Evolutionary conservation across 1,140 invertebrate species (phyloP), one percentile per base, ranked within the genome.

Genomic region (Gonioctena quinquepunctata): DNA sequence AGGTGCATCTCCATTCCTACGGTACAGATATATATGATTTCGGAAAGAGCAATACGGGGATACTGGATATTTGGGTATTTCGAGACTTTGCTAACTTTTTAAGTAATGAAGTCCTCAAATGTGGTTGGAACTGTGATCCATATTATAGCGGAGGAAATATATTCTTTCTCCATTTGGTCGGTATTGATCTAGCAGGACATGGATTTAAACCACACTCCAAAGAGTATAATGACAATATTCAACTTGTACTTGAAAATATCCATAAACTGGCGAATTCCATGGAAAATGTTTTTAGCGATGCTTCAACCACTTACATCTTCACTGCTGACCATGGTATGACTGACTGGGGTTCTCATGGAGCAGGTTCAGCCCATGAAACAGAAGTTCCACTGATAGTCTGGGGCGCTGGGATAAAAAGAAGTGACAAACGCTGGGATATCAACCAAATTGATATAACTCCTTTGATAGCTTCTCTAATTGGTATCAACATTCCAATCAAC

Each of bases 241-340:
- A 86, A 75, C 84, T 90, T 77, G 93, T 97, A 25, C 95, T 99
- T 86, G 76, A 85, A 42, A 91, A 92, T 67, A 90, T 99, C 49
- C 77, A 88, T 75, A 83, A 89, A 79, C 89, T 94, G 26, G 91
- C 92, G 56, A 72, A 89, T 70, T 67, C 90, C 7, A 88, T 97
- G 49, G 90, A 93, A 74, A 78, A 88, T 4, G 64, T 73, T 50
- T 98, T 92, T 85, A 81, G 85, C 4, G 92, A 98, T 83, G 86
- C 88, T 21, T 86, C 87, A 75, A 99, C 96, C 5, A 89, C 92
- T 21, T 99, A 92, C 86, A 81, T 99, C 26, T 93, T 98, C 82
- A 97, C 97, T 13, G 90, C 97, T 23, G 98, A 99, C 86, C 98
- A 99, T 89, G 98, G 98, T 75, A 98, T 98, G 96, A 98, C 96